Percentiles rank a stretch among this genome's conserved stretches.
phyloP scores from a whole-genome alignment of 2,888 invertebrate genomes.

The Margaritifera margaritifera region DNA sequence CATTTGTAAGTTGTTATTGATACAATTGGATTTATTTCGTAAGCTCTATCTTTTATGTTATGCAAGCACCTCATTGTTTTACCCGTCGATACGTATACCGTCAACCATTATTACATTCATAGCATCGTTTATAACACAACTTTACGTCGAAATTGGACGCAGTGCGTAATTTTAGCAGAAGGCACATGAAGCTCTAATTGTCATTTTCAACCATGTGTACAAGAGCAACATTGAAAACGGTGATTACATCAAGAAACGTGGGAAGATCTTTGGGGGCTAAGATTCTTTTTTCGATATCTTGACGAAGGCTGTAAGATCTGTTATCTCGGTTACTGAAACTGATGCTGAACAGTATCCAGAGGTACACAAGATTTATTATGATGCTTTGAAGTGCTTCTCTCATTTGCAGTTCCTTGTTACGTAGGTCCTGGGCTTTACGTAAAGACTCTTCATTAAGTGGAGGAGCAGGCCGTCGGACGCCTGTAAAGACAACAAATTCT shows the following conservation, averaged over 20 bases:
- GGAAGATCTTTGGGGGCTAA: conserved; percentile 27
- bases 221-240: too few relatives aligned
- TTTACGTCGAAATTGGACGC: too few relatives aligned
- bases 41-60: too few relatives aligned
- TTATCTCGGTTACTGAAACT: conserved; percentile 52
- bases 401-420: conserved; percentile 41
- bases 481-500: neutral
- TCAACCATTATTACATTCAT: too few relatives aligned
- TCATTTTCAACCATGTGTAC: too few relatives aligned
- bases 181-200: too few relatives aligned
- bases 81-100: too few relatives aligned
- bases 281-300: conserved; percentile 35
- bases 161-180: too few relatives aligned
- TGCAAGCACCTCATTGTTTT: too few relatives aligned
- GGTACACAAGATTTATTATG: conserved; percentile 38
- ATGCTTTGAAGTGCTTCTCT: conserved; percentile 28
- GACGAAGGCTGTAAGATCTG: conserved; percentile 40
- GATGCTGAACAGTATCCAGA: conserved; percentile 52
- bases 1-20: too few relatives aligned
- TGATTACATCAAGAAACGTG: conserved; percentile 30
- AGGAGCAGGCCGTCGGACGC: conserved; percentile 29
- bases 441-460: conserved; percentile 26
- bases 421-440: conserved; percentile 25
- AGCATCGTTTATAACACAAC: too few relatives aligned
- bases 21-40: too few relatives aligned